Conservation (phyloP, 2,113 vertebrate genomes). For the Ramphastos sulfuratus region DNA sequence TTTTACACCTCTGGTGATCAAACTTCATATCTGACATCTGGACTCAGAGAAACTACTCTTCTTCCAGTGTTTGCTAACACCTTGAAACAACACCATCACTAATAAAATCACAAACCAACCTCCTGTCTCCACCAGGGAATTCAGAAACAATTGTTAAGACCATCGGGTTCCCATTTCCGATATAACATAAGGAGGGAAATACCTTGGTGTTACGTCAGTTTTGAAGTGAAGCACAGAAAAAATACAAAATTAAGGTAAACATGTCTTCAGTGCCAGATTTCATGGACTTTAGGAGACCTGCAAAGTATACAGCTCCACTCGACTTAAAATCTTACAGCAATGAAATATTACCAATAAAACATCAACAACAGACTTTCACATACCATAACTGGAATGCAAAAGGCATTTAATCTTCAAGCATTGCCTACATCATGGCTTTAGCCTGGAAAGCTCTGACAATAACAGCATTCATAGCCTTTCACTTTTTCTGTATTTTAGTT, state of each 20-base stretch:
- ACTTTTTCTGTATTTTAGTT: constrained; percentile 5
- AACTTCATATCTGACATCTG: background rate
- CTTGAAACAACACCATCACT: background rate
- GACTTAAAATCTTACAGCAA: background rate
- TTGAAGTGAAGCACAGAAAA: background rate
- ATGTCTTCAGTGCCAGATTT: background rate
- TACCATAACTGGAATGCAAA: constrained; percentile 29
- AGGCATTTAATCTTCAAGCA: constrained; percentile 18
- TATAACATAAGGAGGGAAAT: background rate
- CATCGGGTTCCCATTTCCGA: background rate
- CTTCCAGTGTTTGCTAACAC: background rate
- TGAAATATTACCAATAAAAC: constrained; percentile 56
- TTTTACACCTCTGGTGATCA: constrained; percentile 6
- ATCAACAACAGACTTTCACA: background rate
- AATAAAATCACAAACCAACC: background rate
- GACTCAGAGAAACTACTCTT: background rate
- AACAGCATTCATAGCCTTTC: background rate
- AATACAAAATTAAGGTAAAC: background rate
- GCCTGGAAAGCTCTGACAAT: background rate
- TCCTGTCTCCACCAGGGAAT: background rate
- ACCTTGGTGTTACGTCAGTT: background rate
- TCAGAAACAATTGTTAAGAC: background rate
- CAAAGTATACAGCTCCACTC: background rate
- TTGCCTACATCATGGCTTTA: background rate
- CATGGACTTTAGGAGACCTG: background rate